A percentile compares a stretch with the other conserved stretches of the same genome.
Evolutionary conservation across 2,888 invertebrate genomes (phyloP).

Genomic region (Nomada goodeniana): DNA sequence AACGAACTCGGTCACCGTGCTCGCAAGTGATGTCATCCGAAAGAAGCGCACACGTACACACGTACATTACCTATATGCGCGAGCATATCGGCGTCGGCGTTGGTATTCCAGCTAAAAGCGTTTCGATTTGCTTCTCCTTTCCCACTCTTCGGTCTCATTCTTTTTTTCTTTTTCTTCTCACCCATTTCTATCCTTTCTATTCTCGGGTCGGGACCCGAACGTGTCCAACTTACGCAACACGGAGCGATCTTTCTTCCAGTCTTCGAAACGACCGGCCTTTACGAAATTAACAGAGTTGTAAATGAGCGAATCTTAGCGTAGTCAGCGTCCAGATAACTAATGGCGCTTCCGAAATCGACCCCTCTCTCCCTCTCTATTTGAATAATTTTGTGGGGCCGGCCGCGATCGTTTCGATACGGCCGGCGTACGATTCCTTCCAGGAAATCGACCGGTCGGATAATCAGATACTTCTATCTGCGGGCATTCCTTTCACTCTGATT

Average conservation of each 20-base stretch:
- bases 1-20: conserved; percentile 43
- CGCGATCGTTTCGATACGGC: conserved; percentile 54
- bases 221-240: conserved; percentile 46
- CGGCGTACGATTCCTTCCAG: conserved; percentile 31
- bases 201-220: conserved; percentile 9
- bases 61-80: too few species aligned
- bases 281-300: conserved; percentile 75
- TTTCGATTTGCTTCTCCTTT: conserved; percentile 42
- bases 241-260: conserved; percentile 40
- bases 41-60: conserved; percentile 22
- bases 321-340: conserved; percentile 67
- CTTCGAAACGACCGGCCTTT: conserved; percentile 48
- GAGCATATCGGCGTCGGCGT: conserved; percentile 28
- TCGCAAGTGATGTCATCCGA: conserved; percentile 44
- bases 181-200: conserved; percentile 11
- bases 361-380: conserved; percentile 63
- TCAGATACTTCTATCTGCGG: conserved; percentile 17
- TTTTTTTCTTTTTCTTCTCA: not conserved
- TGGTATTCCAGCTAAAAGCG: conserved; percentile 36
- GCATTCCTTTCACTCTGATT: conserved; percentile 32
- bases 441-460: conserved; percentile 25
- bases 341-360: conserved; percentile 67
- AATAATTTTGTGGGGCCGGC: conserved; percentile 71
- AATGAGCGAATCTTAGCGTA: conserved; percentile 64
- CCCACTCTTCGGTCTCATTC: conserved; percentile 26